Percentiles rank a stretch among this genome's conserved stretches.
Conservation (phyloP, 2,797 vertebrate species). For the Nasua narica region DNA sequence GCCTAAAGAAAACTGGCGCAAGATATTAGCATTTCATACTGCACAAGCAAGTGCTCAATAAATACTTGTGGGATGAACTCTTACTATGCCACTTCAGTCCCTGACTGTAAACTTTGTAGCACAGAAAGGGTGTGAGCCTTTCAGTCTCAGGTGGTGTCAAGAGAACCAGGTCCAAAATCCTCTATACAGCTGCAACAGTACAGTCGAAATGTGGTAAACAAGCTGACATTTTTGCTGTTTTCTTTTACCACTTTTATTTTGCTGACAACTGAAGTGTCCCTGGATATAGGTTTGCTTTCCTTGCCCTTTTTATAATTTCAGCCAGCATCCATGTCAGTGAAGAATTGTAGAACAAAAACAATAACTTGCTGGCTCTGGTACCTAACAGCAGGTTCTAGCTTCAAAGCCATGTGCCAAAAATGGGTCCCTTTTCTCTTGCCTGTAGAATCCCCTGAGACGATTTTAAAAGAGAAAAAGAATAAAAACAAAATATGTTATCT, state of each 20-base stretch:
- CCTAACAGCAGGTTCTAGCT: slow-evolving; percentile 47
- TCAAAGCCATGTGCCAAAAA: slow-evolving; percentile 44
- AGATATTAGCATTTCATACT: not conserved
- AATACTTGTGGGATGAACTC: not conserved
- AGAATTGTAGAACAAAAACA: slow-evolving; percentile 44
- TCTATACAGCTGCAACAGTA: not conserved
- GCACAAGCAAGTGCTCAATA: not conserved
- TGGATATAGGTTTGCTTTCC: not conserved
- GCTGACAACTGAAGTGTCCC: not conserved
- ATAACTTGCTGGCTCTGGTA: slow-evolving; percentile 36
- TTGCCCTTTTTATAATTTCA: not conserved
- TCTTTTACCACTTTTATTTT: not conserved
- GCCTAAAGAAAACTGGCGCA: not conserved
- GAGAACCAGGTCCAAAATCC: not conserved
- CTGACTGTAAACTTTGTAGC: not conserved
- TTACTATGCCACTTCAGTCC: not conserved
- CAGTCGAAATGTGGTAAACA: not conserved
- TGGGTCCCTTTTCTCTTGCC: slow-evolving; percentile 42
- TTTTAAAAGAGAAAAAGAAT: slow-evolving; percentile 35
- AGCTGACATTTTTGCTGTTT: not conserved
- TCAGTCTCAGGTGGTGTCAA: not conserved
- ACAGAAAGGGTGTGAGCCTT: not conserved
- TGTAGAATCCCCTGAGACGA: slow-evolving; percentile 7
- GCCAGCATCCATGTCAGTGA: slow-evolving; percentile 8
- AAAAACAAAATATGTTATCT: slow-evolving; percentile 23